Evolutionary conservation across 2,888 invertebrate species (phyloP).

Genomic region (Habroteleia sp.): DNA sequence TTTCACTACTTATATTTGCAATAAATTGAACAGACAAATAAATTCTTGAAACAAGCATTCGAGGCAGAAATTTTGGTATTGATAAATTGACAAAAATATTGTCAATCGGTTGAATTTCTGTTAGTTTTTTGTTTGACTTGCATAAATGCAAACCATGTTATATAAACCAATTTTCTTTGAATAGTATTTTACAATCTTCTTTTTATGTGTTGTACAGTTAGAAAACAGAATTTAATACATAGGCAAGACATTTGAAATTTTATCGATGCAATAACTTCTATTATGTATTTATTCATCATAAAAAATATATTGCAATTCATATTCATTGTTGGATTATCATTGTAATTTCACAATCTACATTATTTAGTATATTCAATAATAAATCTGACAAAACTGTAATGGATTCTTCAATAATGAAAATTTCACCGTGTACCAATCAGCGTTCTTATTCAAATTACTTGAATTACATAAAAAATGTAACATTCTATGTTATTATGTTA

Average conservation of each 20-base stretch:
- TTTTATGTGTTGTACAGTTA: too few relatives aligned
- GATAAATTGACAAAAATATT: too few relatives aligned
- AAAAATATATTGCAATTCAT: conserved; percentile 11
- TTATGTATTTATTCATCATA: conserved; percentile 1
- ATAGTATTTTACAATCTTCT: too few relatives aligned
- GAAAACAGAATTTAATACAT: too few relatives aligned
- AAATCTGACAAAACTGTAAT: conserved; percentile 18
- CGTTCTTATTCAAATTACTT: conserved; percentile 23
- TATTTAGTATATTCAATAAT: conserved; percentile 21
- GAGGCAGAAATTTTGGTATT: too few relatives aligned
- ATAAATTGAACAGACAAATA: too few relatives aligned
- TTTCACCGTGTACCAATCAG: conserved; percentile 29
- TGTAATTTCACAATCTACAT: conserved; percentile 1
- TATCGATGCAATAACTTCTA: not conserved
- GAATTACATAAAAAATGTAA: conserved; percentile 18
- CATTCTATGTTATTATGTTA: conserved; percentile 5
- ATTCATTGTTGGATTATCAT: conserved; percentile 3
- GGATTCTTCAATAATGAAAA: conserved; percentile 22
- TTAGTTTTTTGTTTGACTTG: too few relatives aligned
- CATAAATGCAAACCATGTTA: too few relatives aligned
- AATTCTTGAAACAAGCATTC: too few relatives aligned
- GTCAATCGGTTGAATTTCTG: too few relatives aligned
- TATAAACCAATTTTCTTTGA: too few relatives aligned
- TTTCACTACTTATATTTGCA: not conserved
- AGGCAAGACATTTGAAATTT: not conserved